Conservation (phyloP, 2,888 invertebrate species). For the Parnassius mnemosyne region DNA sequence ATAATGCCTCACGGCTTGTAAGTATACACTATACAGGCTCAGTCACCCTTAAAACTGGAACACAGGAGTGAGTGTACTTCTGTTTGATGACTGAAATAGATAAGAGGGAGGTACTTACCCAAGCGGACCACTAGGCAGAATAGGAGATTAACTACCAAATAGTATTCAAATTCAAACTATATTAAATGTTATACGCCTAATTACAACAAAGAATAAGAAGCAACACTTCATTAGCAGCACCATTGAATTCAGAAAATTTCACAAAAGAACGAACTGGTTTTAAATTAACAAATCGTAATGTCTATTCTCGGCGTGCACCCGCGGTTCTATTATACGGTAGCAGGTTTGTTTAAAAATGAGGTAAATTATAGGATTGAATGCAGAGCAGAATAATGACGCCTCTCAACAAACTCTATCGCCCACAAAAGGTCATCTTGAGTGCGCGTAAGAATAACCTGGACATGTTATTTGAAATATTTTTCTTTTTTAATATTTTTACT, state of each 20-base stretch:
- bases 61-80: no score
- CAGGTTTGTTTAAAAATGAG: slow-evolving; percentile 53
- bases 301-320: slow-evolving; percentile 33
- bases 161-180: not conserved
- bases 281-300: slow-evolving; percentile 32
- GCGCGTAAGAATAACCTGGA: slow-evolving; percentile 48
- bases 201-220: not conserved
- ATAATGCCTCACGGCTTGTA: no score
- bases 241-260: slow-evolving; percentile 3
- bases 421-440: slow-evolving; percentile 70
- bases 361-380: slow-evolving; percentile 67
- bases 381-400: slow-evolving; percentile 63
- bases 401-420: slow-evolving; percentile 60
- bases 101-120: no score
- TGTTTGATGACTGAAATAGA: no score
- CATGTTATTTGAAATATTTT: slow-evolving; percentile 19
- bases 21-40: no score
- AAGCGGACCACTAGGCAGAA: no score
- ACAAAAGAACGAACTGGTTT: slow-evolving; percentile 23
- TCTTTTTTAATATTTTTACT: no score
- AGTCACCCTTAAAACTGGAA: no score
- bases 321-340: slow-evolving; percentile 35
- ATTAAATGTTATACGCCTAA: slow-evolving; percentile 1
- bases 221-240: slow-evolving; percentile 1
- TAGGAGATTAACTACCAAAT: no score